phyloP scores from a whole-genome alignment of 2,888 invertebrate species.

The Metallyticus violacea region DNA sequence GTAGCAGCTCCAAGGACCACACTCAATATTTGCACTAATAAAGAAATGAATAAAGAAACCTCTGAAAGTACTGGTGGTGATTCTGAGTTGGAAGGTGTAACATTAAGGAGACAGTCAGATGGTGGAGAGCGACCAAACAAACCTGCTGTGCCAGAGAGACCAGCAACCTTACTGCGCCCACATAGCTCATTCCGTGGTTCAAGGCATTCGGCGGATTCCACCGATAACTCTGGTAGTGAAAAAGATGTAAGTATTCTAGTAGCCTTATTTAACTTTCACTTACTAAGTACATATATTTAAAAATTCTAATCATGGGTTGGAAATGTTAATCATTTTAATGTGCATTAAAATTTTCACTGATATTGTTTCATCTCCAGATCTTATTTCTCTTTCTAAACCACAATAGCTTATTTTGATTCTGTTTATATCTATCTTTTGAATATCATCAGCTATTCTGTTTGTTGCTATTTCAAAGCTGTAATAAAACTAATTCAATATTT shows the following conservation, averaged over 20 bases:
- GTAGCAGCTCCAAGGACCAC: conserved; percentile 54
- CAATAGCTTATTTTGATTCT: neutral
- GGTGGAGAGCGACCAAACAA: conserved; percentile 53
- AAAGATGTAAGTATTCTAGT: conserved; percentile 18
- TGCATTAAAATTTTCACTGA: neutral
- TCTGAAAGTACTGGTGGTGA: conserved; percentile 33
- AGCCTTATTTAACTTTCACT: neutral
- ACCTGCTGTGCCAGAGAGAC: conserved; percentile 79
- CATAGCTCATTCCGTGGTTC: conserved; percentile 26
- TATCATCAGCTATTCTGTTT: no score
- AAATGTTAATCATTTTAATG: neutral
- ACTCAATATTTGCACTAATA: conserved; percentile 4
- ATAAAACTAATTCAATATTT: no score
- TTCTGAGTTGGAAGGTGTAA: conserved; percentile 50
- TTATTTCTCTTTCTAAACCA: neutral
- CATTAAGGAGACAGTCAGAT: conserved; percentile 41
- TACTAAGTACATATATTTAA: neutral
- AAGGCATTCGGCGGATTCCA: conserved; percentile 15
- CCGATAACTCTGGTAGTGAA: conserved; percentile 5
- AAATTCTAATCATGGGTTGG: neutral
- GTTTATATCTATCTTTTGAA: no score
- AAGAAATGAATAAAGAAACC: conserved; percentile 38
- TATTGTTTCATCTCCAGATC: neutral
- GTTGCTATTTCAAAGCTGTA: no score
- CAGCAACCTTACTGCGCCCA: conserved; percentile 63